Percentiles rank a stretch among this genome's conserved stretches.
These are phyloP conservation scores for Heliconius hewitsoni DNA, from an alignment of 1,140 invertebrate species.

Conservation along the genomic window DNA sequence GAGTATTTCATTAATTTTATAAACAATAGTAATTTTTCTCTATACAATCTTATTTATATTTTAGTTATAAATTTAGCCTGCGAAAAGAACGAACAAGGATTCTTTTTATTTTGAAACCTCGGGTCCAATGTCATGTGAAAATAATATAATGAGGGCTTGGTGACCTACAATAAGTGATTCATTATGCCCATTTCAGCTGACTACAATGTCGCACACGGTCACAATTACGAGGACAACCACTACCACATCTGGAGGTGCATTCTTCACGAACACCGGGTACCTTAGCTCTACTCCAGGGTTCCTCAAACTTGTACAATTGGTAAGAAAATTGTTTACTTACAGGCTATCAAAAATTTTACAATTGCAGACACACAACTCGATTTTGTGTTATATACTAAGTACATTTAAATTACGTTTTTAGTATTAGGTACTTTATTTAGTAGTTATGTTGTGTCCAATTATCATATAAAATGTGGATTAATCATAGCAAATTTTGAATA, in stretches of 20 bases:
- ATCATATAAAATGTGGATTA: background rate
- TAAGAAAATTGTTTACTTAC: slow-evolving; percentile 61
- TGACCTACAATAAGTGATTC: slow-evolving; percentile 10
- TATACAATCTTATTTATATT: background rate
- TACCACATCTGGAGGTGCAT: slow-evolving; percentile 86
- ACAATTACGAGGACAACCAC: slow-evolving; percentile 92
- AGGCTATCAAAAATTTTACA: too few relatives aligned
- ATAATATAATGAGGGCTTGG: background rate
- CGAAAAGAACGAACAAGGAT: background rate
- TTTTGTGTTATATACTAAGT: too few relatives aligned
- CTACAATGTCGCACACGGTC: slow-evolving; percentile 90
- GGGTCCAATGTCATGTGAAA: background rate
- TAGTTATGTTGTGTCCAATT: too few relatives aligned
- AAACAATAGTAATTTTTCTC: too few relatives aligned
- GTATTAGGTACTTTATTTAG: too few relatives aligned
- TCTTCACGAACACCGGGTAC: slow-evolving; percentile 89
- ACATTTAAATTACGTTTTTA: too few relatives aligned
- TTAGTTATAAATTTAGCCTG: background rate
- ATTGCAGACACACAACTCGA: too few relatives aligned
- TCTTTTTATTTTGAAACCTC: background rate
- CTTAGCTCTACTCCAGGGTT: slow-evolving; percentile 87
- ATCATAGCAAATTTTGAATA: background rate
- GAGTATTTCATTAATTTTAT: too few relatives aligned
- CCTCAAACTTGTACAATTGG: slow-evolving; percentile 88
- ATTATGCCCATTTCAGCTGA: slow-evolving; percentile 30